Conservation (phyloP, 2,888 invertebrate species). For the Reticulitermes lucifugus region DNA sequence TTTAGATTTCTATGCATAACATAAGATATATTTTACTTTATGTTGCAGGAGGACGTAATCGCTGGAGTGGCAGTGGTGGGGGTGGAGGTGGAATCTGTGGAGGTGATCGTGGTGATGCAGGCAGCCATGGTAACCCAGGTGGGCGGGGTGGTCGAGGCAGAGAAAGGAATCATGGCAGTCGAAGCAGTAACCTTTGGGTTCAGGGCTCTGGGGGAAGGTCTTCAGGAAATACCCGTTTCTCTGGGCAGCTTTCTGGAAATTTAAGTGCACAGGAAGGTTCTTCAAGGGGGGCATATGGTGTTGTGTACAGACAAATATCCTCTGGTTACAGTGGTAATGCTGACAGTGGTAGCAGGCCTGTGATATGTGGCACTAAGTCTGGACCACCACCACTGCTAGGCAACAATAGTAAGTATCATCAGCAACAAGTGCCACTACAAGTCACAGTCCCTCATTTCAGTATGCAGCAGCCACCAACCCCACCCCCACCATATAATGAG, state of each 20-base stretch:
- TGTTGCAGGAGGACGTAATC: not conserved
- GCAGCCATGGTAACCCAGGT: not conserved
- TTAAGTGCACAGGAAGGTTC: not conserved
- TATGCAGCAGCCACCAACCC: not conserved
- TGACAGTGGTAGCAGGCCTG: not conserved
- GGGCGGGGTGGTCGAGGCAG: slow-evolving; percentile 8
- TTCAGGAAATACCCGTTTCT: slow-evolving; percentile 14
- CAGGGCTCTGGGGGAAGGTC: slow-evolving; percentile 12
- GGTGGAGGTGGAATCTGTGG: not conserved
- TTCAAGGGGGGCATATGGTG: slow-evolving; percentile 4
- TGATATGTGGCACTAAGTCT: not conserved
- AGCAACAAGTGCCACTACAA: not conserved
- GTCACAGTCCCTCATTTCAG: not conserved
- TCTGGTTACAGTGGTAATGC: not conserved
- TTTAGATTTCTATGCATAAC: too few species aligned
- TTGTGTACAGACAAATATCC: not conserved
- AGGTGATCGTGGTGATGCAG: not conserved
- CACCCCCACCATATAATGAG: not conserved
- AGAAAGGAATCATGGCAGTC: not conserved
- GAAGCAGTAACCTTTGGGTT: not conserved
- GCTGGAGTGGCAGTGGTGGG: slow-evolving; percentile 16
- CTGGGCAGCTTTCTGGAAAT: not conserved
- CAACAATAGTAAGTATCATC: slow-evolving; percentile 6
- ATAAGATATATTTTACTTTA: slow-evolving; percentile 62
- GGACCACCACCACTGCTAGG: slow-evolving; percentile 25